Conservation (phyloP, 2,113 vertebrate species). For the Oceanodroma tethys region DNA sequence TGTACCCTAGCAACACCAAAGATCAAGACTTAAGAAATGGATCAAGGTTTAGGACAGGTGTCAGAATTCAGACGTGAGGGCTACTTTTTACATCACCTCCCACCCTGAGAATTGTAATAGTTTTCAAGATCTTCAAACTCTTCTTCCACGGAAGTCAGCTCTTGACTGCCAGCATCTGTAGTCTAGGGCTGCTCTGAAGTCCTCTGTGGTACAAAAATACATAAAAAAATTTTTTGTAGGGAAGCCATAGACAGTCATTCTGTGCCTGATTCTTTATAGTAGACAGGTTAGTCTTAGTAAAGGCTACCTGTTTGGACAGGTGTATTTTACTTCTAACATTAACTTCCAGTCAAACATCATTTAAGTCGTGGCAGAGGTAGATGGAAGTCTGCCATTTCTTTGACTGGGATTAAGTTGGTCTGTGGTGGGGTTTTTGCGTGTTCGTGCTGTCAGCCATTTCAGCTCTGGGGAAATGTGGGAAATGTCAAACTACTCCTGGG, state of each 20-base stretch:
- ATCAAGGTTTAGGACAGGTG: not conserved
- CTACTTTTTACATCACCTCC: not conserved
- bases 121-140: not conserved
- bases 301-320: not conserved
- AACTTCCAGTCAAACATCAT: not conserved
- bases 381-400: not conserved
- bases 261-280: not conserved
- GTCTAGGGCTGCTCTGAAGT: not conserved
- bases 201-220: not conserved
- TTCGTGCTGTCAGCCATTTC: not conserved
- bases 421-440: not conserved
- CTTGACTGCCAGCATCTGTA: not conserved
- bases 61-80: not conserved
- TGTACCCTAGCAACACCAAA: not conserved
- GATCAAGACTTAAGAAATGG: not conserved
- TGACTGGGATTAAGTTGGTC: not conserved
- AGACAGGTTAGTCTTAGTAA: not conserved
- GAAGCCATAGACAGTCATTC: not conserved
- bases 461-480: not conserved
- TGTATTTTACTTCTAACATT: not conserved
- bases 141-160: not conserved
- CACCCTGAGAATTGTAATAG: no score
- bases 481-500: not conserved
- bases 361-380: not conserved
- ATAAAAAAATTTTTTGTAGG: not conserved